Base-by-base conservation (phyloP, 2,888 invertebrate species). In the Orthosia incerta region DNA sequence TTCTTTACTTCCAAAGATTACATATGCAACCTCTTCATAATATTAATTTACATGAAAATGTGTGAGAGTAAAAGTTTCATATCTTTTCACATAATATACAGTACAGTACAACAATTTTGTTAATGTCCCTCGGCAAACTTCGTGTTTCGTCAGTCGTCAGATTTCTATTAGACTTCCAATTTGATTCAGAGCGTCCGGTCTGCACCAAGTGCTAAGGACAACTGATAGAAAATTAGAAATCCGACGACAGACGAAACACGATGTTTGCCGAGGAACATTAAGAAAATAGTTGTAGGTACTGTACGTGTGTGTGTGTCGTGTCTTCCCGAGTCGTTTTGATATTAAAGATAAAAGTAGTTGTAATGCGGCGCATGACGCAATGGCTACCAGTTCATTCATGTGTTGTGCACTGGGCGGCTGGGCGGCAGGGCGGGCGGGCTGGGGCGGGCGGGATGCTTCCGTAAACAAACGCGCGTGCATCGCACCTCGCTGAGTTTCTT, bases 351-450 rank as follows among this genome's bases (percentile, higher is more conserved):
- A 70, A 76, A 74, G 62, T 64, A 70, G 73, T 65, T 74, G 79
- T 74, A 73, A 81, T 76, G 76, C 60, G 73, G 68, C 61, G 76
- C 69, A 82, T 86, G 79, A 82, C 81, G 85, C 83, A 89, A 88
- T 79, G 83, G 78, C 67, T 85, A 73, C 71, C 70, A 80, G 72
- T 89, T 86, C 91, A 91, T 92, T 92, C 90, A 91, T 86, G 86
- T 88, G 84, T 82, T 73, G 84, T 79, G 77, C 71, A 70, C 73
- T 68, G 66, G 73, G 73, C 66, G 66, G 62, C 67, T 63, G 71
- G 71, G 84, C 79, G 75, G 71, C 65, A 45, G 84, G 86, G 88
- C 84, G 86, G 88, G 86, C 82, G 84, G 84, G 82, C 76, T 60
- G 71, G 76, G 73, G 74, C 59, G 81, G 79, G 76, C 69, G 67